phyloP scores from a whole-genome alignment of 2,797 vertebrate species.

The Characodon lateralis region DNA sequence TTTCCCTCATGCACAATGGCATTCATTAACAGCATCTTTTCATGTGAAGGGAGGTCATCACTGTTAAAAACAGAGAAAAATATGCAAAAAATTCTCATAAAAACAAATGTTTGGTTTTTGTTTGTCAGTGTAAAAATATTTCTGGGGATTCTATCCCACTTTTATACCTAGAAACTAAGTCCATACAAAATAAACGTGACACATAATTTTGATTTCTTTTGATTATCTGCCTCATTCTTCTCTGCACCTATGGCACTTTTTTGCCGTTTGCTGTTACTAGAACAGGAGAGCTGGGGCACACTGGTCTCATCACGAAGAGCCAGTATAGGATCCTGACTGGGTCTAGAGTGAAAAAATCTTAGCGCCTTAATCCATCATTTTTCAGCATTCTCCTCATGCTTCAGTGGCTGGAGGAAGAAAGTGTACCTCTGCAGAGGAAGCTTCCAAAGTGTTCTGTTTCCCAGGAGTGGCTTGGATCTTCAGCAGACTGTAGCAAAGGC shows the following conservation, averaged over 20 bases:
- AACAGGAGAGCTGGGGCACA: constrained; percentile 35
- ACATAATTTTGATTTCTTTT: constrained; percentile 63
- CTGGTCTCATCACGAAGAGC: constrained; percentile 50
- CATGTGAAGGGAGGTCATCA: constrained; percentile 56
- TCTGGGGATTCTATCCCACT: constrained; percentile 28
- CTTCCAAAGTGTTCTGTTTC: constrained; percentile 50
- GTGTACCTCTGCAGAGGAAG: constrained; percentile 59
- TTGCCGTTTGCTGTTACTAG: constrained; percentile 46
- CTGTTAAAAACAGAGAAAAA: constrained; percentile 41
- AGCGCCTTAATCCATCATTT: constrained; percentile 57
- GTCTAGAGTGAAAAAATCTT: constrained; percentile 51
- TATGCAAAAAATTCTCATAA: constrained; percentile 26
- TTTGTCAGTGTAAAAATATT: constrained; percentile 16
- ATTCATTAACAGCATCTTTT: constrained; percentile 63
- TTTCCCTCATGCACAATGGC: constrained; percentile 58
- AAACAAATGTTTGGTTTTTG: constrained; percentile 3
- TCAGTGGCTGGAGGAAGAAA: constrained; percentile 58
- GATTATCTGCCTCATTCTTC: constrained; percentile 57
- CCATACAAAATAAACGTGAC: constrained; percentile 57
- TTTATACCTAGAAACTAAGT: constrained; percentile 32
- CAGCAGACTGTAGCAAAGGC: constrained; percentile 43
- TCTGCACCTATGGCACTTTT: constrained; percentile 34
- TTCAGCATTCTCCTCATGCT: constrained; percentile 56
- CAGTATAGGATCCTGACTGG: constrained; percentile 54
- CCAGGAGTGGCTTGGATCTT: constrained; percentile 54